phyloP scores from a whole-genome alignment of 1,140 invertebrate genomes.

The Drosophila auraria region DNA sequence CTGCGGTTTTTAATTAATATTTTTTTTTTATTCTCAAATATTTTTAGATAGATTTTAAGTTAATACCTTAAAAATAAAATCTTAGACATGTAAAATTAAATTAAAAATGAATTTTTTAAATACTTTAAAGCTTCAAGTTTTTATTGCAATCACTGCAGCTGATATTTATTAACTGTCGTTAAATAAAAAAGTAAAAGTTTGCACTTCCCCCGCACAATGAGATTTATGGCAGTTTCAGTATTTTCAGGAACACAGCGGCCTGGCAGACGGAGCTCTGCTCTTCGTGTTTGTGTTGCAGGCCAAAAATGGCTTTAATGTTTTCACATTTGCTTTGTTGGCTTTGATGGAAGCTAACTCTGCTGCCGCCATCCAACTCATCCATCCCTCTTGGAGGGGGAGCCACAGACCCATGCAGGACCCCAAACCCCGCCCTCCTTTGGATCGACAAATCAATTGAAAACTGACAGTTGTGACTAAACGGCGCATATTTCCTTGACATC shows the following conservation, averaged over 20 bases:
- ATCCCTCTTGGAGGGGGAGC: background rate
- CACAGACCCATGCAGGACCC: background rate
- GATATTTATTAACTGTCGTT: constrained; percentile 40
- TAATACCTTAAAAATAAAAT: background rate
- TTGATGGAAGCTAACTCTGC: constrained; percentile 66
- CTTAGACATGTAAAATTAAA: background rate
- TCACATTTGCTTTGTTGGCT: constrained; percentile 83
- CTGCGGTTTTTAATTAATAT: no score
- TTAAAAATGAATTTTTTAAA: background rate
- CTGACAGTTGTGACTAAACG: constrained; percentile 83
- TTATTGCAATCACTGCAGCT: constrained; percentile 27
- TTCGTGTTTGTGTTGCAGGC: constrained; percentile 49
- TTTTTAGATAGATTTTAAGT: no score
- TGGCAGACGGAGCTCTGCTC: constrained; percentile 2
- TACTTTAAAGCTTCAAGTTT: constrained; percentile 1
- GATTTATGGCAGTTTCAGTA: constrained; percentile 42
- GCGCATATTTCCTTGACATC: constrained; percentile 82
- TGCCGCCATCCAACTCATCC: background rate
- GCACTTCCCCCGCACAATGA: constrained; percentile 15
- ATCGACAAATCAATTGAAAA: constrained; percentile 83
- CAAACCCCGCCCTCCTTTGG: constrained; percentile 20
- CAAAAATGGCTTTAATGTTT: constrained; percentile 81
- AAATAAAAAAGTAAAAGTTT: constrained; percentile 45
- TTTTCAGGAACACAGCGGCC: constrained; percentile 33
- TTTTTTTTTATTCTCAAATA: no score